Base-by-base conservation (phyloP, 2,113 vertebrate species). In the Poicephalus gulielmi region DNA sequence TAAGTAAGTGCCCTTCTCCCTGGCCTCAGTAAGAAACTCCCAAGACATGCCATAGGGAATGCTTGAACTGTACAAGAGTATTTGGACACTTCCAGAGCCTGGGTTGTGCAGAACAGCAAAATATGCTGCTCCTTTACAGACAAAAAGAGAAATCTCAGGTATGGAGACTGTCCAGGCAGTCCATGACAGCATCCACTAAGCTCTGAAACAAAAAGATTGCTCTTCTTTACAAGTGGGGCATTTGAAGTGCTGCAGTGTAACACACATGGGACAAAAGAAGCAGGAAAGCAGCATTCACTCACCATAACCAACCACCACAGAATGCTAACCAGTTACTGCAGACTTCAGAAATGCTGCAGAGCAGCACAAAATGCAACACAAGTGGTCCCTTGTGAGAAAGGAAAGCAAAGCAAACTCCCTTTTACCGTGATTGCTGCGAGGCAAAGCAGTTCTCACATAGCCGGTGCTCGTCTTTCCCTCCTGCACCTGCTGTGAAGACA, bases 401-500 rank as follows among this genome's bases (percentile, higher is more conserved):
- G 7, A 57, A 79, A 90, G 57, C n/a, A 25, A 85, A 94, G 74
- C 0, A 4, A 18, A 2, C 43, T 90, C 78, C 59, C 55, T 74
- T 60, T 43, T 63, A 73, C 83, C 49, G 39, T 0, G 0, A 63
- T 16, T 22, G 5, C 87, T 46, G 74, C 63, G 43, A 80, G 67
- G 92, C 67, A 77, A 60, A 85, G 70, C 63, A 46, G 75, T 17
- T 92, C 86, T 78, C 15, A 1, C 47, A 62, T 7, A 60, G 86
- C 80, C 13, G 5, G 60, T 37, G 86, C 77, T 88, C 41, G 23
- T 53, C 88, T 64, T 84, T 77, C 83, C 37, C 88, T 94, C 86
- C 10, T 64, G 62, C 91, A 96, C 86, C 89, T 94, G 95, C 95
- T 89, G 81, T 8, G 55, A 86, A 64, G 88, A 86, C 84, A 76